Evolutionary conservation across 2,113 vertebrate species (phyloP), one percentile per base, ranked within the genome.

Genomic region (Genyomyrus donnyi): DNA sequence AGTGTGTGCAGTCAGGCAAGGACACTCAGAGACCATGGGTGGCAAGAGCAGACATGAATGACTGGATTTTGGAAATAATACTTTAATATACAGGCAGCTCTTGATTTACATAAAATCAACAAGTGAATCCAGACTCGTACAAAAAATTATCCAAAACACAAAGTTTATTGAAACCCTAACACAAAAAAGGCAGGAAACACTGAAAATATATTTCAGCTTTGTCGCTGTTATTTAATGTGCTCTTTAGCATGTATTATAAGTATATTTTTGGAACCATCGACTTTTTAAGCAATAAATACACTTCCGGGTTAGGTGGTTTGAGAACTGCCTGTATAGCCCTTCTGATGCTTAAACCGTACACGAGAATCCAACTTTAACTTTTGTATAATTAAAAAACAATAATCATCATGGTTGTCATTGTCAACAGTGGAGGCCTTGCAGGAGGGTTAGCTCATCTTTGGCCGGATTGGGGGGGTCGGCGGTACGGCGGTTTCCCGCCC

Each of bases 271-370:
- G 3, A 90, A 85, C 74, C 74, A 90, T 92, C 92, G 94, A 94
- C 93, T 92, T 92, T 91, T 93, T 92, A 94, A 92, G 91, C 92
- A 96, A 96, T 96, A 96, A 96, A 96, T 96, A 96, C 90, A 95
- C 91, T 93, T 93, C 87, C 58, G 19, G 89, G 89, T 91, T 91
- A 94, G 39, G 86, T 66, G 88, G 90, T 89, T 91, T 89, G n/a
- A 70, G n/a, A 11, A 13, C n/a, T 31, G n/a, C n/a, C 62, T 70
- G 62, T 31, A 70, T 70, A 11, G 27, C 1, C 10, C n/a, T 13
- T 5, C 62, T 70, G 27, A 70, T 70, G 62, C 27, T 11, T 31
- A 70, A 62, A n/a, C 7, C 9, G 15, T 66, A 11, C 24, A 27
- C 1, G 2, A 4, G 9, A 70, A 70, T 70, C n/a, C n/a, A 31